These are phyloP conservation scores for Coelopa frigida DNA, from an alignment of 1,140 invertebrate genomes.

Conservation along the genomic window DNA sequence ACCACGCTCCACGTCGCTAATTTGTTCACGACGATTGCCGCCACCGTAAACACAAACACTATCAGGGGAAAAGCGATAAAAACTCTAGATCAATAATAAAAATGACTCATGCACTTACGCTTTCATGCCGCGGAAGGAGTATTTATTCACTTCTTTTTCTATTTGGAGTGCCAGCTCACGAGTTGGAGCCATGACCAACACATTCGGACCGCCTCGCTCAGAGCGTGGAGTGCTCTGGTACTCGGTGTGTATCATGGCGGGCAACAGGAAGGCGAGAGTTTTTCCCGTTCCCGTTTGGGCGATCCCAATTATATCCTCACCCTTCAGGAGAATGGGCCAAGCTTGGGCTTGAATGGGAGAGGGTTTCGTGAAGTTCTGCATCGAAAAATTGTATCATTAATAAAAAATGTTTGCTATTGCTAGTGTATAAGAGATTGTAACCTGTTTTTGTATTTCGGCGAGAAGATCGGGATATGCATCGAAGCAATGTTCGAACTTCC, in stretches of 20 bases:
- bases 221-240: conserved; percentile 60
- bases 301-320: conserved; percentile 85
- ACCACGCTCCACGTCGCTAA: conserved; percentile 59
- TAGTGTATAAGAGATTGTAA: background rate
- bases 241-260: conserved; percentile 84
- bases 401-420: background rate
- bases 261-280: conserved; percentile 84
- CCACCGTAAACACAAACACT: conserved; percentile 85
- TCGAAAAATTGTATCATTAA: conserved; percentile 40
- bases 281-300: conserved; percentile 89
- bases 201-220: conserved; percentile 70
- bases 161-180: conserved; percentile 88
- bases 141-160: conserved; percentile 81
- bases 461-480: conserved; percentile 74
- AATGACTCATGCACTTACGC: conserved; percentile 51
- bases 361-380: conserved; percentile 72
- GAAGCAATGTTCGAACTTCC: conserved; percentile 80
- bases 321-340: conserved; percentile 81
- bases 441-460: conserved; percentile 68
- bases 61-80: conserved; percentile 12
- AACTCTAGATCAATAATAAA: background rate
- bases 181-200: conserved; percentile 82
- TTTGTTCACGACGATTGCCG: conserved; percentile 67
- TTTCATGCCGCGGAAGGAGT: conserved; percentile 73
- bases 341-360: conserved; percentile 88